phyloP scores from a whole-genome alignment of 2,113 vertebrate genomes.

The Electrona antarctica region DNA sequence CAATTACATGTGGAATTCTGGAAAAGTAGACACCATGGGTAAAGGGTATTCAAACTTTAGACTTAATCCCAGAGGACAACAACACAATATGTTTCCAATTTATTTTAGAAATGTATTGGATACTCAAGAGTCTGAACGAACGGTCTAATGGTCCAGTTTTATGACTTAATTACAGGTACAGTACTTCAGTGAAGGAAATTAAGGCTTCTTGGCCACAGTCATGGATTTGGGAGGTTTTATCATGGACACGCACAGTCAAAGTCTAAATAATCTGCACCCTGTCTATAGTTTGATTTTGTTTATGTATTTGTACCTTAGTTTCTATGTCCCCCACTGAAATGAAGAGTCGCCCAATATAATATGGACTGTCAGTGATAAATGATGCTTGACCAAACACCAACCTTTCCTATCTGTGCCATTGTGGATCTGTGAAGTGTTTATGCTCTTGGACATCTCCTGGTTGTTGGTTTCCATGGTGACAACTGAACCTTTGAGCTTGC shows the following conservation, averaged over 20 bases:
- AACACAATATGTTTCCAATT: constrained; percentile 56
- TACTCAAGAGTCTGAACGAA: constrained; percentile 48
- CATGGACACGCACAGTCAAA: constrained; percentile 26
- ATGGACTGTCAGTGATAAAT: background rate
- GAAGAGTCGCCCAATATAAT: constrained; percentile 4
- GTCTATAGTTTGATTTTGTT: background rate
- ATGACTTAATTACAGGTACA: constrained; percentile 49
- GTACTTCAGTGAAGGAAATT: constrained; percentile 23
- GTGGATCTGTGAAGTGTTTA: constrained; percentile 85
- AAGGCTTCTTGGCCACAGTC: background rate
- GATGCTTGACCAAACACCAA: constrained; percentile 65
- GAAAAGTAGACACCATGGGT: constrained; percentile 17
- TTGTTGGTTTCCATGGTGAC: constrained; percentile 77
- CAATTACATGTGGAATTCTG: constrained; percentile 37
- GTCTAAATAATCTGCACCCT: constrained; percentile 35
- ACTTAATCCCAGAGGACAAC: constrained; percentile 43
- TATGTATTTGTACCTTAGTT: constrained; percentile 4
- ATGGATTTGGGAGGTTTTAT: background rate
- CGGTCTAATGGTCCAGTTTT: constrained; percentile 50
- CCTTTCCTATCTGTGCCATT: constrained; percentile 89
- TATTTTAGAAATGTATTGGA: constrained; percentile 25
- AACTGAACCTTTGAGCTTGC: constrained; percentile 88
- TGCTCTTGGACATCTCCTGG: constrained; percentile 88
- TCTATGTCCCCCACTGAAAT: constrained; percentile 11
- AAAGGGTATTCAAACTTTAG: constrained; percentile 21